Percentiles rank a stretch among this genome's conserved stretches.
Evolutionary conservation across 2,797 vertebrate species (phyloP).

Genomic region (Mycteria americana): DNA sequence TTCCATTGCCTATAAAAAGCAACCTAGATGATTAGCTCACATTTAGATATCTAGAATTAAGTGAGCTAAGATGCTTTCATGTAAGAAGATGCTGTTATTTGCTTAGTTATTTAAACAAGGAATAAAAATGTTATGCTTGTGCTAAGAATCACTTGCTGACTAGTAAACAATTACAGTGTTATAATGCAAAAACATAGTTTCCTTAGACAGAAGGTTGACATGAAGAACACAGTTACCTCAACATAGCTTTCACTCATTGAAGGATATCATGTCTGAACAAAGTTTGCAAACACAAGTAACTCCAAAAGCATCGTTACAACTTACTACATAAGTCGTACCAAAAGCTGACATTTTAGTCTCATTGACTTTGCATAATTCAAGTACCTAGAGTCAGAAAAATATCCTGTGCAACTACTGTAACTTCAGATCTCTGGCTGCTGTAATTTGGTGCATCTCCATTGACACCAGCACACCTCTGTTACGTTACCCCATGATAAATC

Average conservation of each 20-base stretch:
- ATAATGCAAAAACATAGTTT: not conserved
- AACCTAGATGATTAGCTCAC: not conserved
- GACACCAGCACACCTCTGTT: not conserved
- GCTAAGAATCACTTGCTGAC: not conserved
- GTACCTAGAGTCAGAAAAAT: not conserved
- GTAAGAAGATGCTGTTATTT: not conserved
- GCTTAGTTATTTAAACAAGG: not conserved
- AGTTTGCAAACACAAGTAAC: not conserved
- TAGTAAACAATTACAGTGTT: not conserved
- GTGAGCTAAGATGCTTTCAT: not conserved
- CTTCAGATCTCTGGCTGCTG: not conserved
- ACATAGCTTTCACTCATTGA: not conserved
- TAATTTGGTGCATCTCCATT: not conserved
- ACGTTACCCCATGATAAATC: not conserved
- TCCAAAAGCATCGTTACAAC: not conserved
- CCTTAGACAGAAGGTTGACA: not conserved
- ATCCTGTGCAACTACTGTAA: not conserved
- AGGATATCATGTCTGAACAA: not conserved
- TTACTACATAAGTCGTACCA: not conserved
- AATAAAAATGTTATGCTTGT: not conserved
- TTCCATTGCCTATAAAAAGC: constrained; percentile 21
- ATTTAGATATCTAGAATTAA: constrained; percentile 5
- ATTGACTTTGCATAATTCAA: not conserved
- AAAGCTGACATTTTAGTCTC: not conserved
- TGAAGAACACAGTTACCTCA: not conserved